Evolutionary conservation across 2,888 invertebrate genomes (phyloP).

Genomic region (Cheilosia soror): DNA sequence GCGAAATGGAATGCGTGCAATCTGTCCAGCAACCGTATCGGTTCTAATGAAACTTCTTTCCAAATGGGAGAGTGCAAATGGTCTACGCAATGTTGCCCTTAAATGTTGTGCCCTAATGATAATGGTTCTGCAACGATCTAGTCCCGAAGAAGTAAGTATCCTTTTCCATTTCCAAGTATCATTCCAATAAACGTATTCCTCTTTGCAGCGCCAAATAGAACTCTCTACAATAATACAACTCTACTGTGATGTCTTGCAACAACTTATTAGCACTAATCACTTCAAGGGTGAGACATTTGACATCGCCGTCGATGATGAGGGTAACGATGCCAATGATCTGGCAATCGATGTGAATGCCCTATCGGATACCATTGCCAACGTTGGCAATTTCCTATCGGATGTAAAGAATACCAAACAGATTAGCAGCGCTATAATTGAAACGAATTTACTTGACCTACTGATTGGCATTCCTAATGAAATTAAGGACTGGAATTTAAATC

Average conservation of each 20-base stretch:
- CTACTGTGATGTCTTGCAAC: slow-evolving; percentile 83
- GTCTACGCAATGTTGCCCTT: slow-evolving; percentile 84
- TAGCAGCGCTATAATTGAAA: slow-evolving; percentile 82
- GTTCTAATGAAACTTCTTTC: slow-evolving; percentile 85
- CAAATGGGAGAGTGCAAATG: slow-evolving; percentile 82
- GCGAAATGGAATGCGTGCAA: slow-evolving; percentile 86
- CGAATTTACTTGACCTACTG: slow-evolving; percentile 83
- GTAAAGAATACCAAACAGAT: slow-evolving; percentile 77
- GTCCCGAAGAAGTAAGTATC: slow-evolving; percentile 85
- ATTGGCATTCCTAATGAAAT: slow-evolving; percentile 81
- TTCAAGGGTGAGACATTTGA: slow-evolving; percentile 80
- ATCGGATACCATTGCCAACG: slow-evolving; percentile 81
- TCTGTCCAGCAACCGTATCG: slow-evolving; percentile 87
- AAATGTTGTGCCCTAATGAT: slow-evolving; percentile 86
- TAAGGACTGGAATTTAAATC: slow-evolving; percentile 81
- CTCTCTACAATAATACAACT: slow-evolving; percentile 83
- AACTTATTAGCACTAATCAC: slow-evolving; percentile 80
- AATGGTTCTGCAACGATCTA: slow-evolving; percentile 85
- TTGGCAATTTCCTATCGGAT: slow-evolving; percentile 80
- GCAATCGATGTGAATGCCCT: slow-evolving; percentile 82
- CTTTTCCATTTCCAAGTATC: slow-evolving; percentile 6
- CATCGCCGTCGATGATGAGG: slow-evolving; percentile 79
- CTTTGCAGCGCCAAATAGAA: slow-evolving; percentile 85
- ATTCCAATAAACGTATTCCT: background rate
- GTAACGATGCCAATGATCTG: slow-evolving; percentile 77